Evolutionary conservation across 2,888 invertebrate genomes (phyloP).

Genomic region (Kryphioiulus occultus): DNA sequence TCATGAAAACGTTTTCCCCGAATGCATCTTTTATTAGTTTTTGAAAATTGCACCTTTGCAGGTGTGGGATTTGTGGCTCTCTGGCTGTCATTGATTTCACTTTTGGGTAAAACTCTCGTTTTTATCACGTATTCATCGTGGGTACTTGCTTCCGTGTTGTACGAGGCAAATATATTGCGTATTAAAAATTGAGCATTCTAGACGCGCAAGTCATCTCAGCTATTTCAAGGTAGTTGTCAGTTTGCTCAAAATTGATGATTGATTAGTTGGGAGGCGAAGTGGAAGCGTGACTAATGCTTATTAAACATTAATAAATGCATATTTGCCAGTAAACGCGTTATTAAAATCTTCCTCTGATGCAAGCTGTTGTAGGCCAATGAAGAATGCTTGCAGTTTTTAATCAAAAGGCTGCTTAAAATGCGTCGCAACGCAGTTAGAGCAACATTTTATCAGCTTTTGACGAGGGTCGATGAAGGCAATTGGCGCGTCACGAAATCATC

Average conservation of each 20-base stretch:
- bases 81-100: background rate
- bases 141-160: background rate
- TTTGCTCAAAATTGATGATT: background rate
- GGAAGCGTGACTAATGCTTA: background rate
- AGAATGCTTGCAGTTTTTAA: background rate
- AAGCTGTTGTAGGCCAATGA: background rate
- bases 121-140: background rate
- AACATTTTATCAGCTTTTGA: background rate
- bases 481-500: background rate
- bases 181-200: background rate
- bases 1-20: too few species aligned
- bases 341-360: background rate
- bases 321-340: background rate
- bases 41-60: background rate
- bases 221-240: conserved; percentile 3
- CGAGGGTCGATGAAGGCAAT: background rate
- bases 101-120: background rate
- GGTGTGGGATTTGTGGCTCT: background rate
- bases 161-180: too few species aligned
- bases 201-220: background rate
- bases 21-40: too few species aligned
- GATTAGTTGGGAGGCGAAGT: background rate
- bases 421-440: too few species aligned
- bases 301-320: conserved; percentile 1
- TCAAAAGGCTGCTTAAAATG: too few species aligned